These are phyloP conservation scores for Sminthurinus aureus DNA, from an alignment of 2,888 invertebrate genomes.

Conservation along the genomic window DNA sequence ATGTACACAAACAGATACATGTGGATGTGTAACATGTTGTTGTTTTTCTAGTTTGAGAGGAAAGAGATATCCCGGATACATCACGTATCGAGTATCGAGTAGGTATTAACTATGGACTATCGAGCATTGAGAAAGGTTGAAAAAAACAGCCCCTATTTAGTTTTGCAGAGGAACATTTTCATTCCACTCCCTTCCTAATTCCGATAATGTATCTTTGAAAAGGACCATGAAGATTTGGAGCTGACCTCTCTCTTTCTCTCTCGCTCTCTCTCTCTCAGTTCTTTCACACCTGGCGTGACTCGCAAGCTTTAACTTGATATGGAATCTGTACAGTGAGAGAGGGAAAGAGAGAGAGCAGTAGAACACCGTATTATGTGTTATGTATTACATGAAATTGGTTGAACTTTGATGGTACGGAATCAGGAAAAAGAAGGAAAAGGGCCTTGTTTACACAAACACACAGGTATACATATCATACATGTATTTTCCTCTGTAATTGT, in stretches of 20 bases:
- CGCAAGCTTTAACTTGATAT: conserved; percentile 1
- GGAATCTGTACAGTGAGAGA: background rate
- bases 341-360: background rate
- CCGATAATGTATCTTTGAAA: conserved; percentile 20
- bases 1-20: too few species aligned
- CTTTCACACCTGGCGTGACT: conserved; percentile 41
- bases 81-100: background rate
- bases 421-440: conserved; percentile 17
- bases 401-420: background rate
- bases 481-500: conserved; percentile 18
- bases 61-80: background rate
- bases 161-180: background rate
- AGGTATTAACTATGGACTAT: background rate
- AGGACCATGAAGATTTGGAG: conserved; percentile 5
- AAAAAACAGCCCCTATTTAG: background rate
- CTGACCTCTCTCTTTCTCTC: conserved; percentile 8
- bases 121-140: background rate
- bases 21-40: background rate
- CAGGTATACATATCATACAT: background rate
- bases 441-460: conserved; percentile 26
- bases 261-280: too few species aligned
- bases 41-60: background rate
- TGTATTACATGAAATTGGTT: background rate
- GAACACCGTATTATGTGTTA: background rate
- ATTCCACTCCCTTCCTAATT: background rate